These are phyloP conservation scores for Ricordea florida DNA, from an alignment of 92 coral and sea anemone species.

Conservation along the genomic window DNA sequence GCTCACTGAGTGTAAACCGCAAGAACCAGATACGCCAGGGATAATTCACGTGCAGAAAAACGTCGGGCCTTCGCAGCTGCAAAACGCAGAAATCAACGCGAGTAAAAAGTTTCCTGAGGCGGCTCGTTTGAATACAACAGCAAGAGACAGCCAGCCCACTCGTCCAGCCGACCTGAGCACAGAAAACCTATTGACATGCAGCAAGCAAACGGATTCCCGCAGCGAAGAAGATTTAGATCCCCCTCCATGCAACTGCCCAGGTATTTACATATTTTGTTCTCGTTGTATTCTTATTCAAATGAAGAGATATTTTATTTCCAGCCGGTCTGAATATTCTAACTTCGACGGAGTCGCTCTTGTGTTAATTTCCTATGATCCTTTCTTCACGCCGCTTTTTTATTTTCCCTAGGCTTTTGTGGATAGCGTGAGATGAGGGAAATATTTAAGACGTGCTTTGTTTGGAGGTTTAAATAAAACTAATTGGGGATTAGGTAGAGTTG, in stretches of 20 bases:
- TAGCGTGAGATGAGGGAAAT: slow-evolving; percentile 83
- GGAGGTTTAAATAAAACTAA: slow-evolving; percentile 86
- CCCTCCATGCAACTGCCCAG: slow-evolving; percentile 89
- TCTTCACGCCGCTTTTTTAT: slow-evolving; percentile 16
- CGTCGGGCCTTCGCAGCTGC: slow-evolving; percentile 25
- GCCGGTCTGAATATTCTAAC: slow-evolving; percentile 35
- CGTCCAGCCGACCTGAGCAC: slow-evolving; percentile 16
- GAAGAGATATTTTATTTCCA: slow-evolving; percentile 10
- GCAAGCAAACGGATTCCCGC: slow-evolving; percentile 70
- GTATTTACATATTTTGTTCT: slow-evolving; percentile 74
- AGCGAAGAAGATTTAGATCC: slow-evolving; percentile 71
- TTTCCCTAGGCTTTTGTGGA: slow-evolving; percentile 46
- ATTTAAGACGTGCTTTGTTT: slow-evolving; percentile 69
- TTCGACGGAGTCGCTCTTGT: background rate
- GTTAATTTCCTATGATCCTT: slow-evolving; percentile 31
- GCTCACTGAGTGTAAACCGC: slow-evolving; percentile 51
- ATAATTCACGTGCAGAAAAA: slow-evolving; percentile 35
- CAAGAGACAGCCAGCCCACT: slow-evolving; percentile 5
- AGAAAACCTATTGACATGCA: slow-evolving; percentile 35
- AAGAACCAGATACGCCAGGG: slow-evolving; percentile 33
- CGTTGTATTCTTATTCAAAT: slow-evolving; percentile 68
- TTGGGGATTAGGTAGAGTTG: slow-evolving; percentile 87
- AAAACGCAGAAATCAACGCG: slow-evolving; percentile 25
- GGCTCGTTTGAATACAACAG: slow-evolving; percentile 30
- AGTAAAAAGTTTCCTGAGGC: slow-evolving; percentile 8